These are phyloP conservation scores for Ecdyonurus torrentis DNA, from an alignment of 2,888 invertebrate species.

Conservation along the genomic window DNA sequence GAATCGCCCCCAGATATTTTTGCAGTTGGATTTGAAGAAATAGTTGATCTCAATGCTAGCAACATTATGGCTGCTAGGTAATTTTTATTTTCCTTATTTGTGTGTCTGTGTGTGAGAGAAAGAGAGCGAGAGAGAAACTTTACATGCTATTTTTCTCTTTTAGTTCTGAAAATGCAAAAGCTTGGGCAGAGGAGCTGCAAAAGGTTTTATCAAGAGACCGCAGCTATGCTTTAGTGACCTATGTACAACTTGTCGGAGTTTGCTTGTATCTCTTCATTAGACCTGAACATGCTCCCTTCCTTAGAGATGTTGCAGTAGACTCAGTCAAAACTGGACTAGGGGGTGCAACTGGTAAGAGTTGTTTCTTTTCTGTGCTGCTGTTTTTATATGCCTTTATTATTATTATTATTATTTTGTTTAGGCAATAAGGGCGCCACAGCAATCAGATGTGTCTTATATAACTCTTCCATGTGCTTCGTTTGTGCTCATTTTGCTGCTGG, in stretches of 20 bases:
- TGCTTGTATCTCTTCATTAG: conserved; percentile 90
- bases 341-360: conserved; percentile 72
- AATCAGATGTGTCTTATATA: conserved; percentile 78
- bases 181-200: conserved; percentile 91
- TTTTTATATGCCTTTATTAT: no score
- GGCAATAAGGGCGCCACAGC: conserved; percentile 89
- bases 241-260: conserved; percentile 93
- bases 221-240: conserved; percentile 77
- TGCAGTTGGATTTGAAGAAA: conserved; percentile 97
- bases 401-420: no score
- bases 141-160: conserved; percentile 14
- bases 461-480: conserved; percentile 91
- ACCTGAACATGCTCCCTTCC: conserved; percentile 71
- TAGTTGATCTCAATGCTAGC: conserved; percentile 95
- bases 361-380: no score
- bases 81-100: conserved; percentile 3
- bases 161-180: conserved; percentile 78
- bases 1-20: conserved; percentile 74
- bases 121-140: not conserved
- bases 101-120: no score
- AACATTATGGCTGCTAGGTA: conserved; percentile 90
- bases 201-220: conserved; percentile 77
- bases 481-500: conserved; percentile 99
- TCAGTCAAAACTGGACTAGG: conserved; percentile 96
- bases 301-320: conserved; percentile 87